Percentiles rank a stretch among this genome's conserved stretches.
Conservation (phyloP, 1,140 invertebrate species). For the Asbolus verrucosus region DNA sequence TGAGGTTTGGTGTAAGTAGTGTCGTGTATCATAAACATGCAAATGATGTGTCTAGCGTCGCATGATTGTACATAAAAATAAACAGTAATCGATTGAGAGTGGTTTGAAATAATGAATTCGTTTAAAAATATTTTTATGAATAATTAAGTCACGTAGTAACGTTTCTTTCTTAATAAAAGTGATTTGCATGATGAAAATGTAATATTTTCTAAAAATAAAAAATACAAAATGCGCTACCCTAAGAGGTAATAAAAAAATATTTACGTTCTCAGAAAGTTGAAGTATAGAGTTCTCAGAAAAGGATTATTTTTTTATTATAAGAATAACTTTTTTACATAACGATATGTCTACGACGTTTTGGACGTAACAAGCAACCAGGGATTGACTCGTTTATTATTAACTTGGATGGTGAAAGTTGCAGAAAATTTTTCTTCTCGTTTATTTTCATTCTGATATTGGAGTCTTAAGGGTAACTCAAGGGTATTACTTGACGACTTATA, state of each 20-base stretch:
- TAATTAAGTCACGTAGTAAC: constrained; percentile 32
- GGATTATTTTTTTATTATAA: constrained; percentile 8
- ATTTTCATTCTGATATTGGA: not conserved
- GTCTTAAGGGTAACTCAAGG: not conserved
- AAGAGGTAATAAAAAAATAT: constrained; percentile 5
- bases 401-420: not conserved
- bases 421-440: not conserved
- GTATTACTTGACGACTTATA: not conserved
- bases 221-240: not conserved
- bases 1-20: too few species aligned
- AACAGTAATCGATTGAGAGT: too few species aligned
- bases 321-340: constrained; percentile 2
- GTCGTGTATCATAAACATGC: too few species aligned
- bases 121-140: constrained; percentile 19
- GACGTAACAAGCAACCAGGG: not conserved
- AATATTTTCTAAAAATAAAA: constrained; percentile 26
- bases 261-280: constrained; percentile 5
- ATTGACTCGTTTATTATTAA: not conserved
- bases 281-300: not conserved
- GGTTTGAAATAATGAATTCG: too few species aligned
- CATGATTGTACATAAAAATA: too few species aligned
- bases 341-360: not conserved
- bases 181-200: constrained; percentile 29
- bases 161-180: constrained; percentile 27
- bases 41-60: too few species aligned